Percentiles rank a stretch among this genome's conserved stretches.
Conservation (phyloP, 2,888 invertebrate genomes). For the Mythimna pallens region DNA sequence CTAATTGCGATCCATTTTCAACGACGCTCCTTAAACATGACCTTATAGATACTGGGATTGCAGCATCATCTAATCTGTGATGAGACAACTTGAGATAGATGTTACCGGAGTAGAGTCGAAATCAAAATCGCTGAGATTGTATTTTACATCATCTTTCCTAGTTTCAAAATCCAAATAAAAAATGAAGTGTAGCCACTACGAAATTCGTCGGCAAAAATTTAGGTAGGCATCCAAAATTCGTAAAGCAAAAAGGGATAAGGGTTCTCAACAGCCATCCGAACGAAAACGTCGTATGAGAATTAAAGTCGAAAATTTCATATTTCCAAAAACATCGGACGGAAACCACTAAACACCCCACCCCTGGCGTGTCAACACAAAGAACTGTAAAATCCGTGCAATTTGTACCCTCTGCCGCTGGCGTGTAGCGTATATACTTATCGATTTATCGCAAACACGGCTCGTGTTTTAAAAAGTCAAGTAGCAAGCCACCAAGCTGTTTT, state of each 20-base stretch:
- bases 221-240: conserved; percentile 31
- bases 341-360: conserved; percentile 80
- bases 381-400: conserved; percentile 87
- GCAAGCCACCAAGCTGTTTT: conserved; percentile 49
- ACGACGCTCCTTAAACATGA: background rate
- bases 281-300: conserved; percentile 57
- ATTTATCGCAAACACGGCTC: conserved; percentile 87
- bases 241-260: conserved; percentile 50
- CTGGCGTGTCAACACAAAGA: conserved; percentile 83
- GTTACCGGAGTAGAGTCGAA: background rate
- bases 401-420: conserved; percentile 84
- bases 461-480: conserved; percentile 83
- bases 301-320: conserved; percentile 80
- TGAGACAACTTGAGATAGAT: background rate
- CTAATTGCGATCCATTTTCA: background rate
- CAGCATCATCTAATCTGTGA: background rate
- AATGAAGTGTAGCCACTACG: conserved; percentile 2
- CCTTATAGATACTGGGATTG: background rate
- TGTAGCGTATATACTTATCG: conserved; percentile 85
- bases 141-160: background rate
- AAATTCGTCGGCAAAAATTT: conserved; percentile 35
- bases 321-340: conserved; percentile 82
- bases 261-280: conserved; percentile 50
- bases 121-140: background rate
- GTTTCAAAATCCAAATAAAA: conserved; percentile 7